Evolutionary conservation across 2,797 vertebrate species (phyloP).

Genomic region (Oryzias dopingdopingensis): DNA sequence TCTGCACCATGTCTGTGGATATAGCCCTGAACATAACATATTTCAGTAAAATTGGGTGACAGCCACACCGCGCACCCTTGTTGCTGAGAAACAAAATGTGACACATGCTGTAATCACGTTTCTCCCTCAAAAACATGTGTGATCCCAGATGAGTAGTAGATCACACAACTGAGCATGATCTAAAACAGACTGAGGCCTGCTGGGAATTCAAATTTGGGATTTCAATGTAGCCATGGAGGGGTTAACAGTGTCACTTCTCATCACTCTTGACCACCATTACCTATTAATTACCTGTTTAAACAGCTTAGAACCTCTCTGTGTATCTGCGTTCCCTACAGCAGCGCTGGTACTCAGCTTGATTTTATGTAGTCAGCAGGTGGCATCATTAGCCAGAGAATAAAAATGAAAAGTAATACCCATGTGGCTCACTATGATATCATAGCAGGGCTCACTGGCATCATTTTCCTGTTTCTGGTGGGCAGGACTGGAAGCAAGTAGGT

Average conservation of each 20-base stretch:
- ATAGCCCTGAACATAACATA: constrained; percentile 5
- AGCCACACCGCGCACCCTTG: constrained; percentile 10
- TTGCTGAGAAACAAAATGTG: constrained; percentile 19
- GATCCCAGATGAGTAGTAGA: constrained; percentile 41
- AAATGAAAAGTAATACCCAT: constrained; percentile 76
- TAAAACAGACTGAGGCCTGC: constrained; percentile 31
- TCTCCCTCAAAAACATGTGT: constrained; percentile 53
- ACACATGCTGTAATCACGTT: constrained; percentile 29
- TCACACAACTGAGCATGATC: constrained; percentile 46
- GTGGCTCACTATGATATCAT: constrained; percentile 74
- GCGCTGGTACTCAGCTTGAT: constrained; percentile 61
- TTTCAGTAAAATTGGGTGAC: constrained; percentile 10
- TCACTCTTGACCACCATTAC: constrained; percentile 42
- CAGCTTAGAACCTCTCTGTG: constrained; percentile 44
- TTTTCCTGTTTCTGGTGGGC: constrained; percentile 46
- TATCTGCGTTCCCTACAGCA: constrained; percentile 58
- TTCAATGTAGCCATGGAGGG: constrained; percentile 35
- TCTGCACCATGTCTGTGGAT: background rate
- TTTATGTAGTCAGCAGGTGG: constrained; percentile 86
- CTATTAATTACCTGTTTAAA: constrained; percentile 64
- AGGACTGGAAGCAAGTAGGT: constrained; percentile 66
- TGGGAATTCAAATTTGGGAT: constrained; percentile 47
- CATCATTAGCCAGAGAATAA: constrained; percentile 85
- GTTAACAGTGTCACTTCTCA: constrained; percentile 65
- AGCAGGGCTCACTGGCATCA: constrained; percentile 60